Percentiles rank a stretch among this genome's conserved stretches.
These are phyloP conservation scores for Piscicola geometra DNA, from an alignment of 2,888 invertebrate species.

Conservation along the genomic window DNA sequence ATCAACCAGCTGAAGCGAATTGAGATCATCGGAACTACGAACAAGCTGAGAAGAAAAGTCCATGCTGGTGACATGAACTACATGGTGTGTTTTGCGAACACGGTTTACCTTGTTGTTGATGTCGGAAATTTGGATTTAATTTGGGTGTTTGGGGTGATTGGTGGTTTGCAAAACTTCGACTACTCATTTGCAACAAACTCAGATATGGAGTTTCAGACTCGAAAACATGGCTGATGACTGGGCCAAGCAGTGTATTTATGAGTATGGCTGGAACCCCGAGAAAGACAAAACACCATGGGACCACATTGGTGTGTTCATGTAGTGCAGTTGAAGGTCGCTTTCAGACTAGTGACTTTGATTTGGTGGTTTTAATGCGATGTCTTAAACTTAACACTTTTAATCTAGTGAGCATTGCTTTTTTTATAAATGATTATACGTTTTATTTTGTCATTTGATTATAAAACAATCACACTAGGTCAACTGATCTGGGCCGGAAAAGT, in stretches of 20 bases:
- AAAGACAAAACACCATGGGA: not conserved
- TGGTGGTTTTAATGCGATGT: too few species aligned
- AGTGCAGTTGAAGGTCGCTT: too few species aligned
- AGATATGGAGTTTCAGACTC: slow-evolving; percentile 3
- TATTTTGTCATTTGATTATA: too few species aligned
- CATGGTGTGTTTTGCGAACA: too few species aligned
- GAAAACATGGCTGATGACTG: slow-evolving; percentile 1
- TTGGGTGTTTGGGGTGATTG: not conserved
- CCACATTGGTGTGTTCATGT: not conserved
- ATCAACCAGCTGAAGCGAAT: slow-evolving; percentile 2
- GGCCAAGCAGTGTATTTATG: not conserved
- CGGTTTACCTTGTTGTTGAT: too few species aligned
- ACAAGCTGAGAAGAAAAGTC: not conserved
- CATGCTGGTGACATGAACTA: slow-evolving; percentile 1
- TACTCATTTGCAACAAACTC: not conserved
- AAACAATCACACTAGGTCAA: not conserved
- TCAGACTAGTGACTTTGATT: too few species aligned
- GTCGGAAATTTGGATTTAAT: too few species aligned
- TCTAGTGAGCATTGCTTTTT: not conserved
- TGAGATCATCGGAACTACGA: not conserved
- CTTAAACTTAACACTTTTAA: too few species aligned
- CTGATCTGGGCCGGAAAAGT: slow-evolving; percentile 2
- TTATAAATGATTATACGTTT: too few species aligned
- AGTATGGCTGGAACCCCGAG: not conserved
- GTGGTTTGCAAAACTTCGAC: not conserved